phyloP scores from a whole-genome alignment of 2,888 invertebrate genomes.

The Dryobota labecula region DNA sequence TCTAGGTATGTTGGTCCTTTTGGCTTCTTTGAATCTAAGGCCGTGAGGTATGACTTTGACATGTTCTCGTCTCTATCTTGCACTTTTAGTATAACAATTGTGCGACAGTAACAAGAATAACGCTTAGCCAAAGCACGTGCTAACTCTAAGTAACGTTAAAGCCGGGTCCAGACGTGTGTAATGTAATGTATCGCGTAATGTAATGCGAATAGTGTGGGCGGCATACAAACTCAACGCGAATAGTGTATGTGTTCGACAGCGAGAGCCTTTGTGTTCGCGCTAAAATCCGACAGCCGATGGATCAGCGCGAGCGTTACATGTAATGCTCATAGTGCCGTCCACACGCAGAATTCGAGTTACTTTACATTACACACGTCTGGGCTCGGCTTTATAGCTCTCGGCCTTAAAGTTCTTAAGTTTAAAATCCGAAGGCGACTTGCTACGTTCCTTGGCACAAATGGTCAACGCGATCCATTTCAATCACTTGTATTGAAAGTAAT shows the following conservation, averaged over 20 bases:
- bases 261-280: no score
- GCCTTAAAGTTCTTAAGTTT: neutral
- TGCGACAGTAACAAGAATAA: neutral
- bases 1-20: neutral
- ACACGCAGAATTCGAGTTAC: no score
- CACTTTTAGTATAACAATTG: neutral
- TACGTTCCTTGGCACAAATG: slow-evolving; percentile 3
- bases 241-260: no score
- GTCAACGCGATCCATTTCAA: slow-evolving; percentile 20
- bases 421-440: slow-evolving; percentile 20
- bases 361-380: no score
- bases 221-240: no score
- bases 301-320: no score
- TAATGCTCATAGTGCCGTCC: no score
- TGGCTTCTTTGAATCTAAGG: neutral
- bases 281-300: no score
- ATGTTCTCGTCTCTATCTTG: neutral
- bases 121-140: neutral
- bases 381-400: no score
- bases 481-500: slow-evolving; percentile 32
- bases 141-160: neutral
- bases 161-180: no score
- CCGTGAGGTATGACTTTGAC: neutral
- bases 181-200: no score
- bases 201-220: no score